phyloP scores from a whole-genome alignment of 2,888 invertebrate genomes.

The Synanthedon myopaeformis region DNA sequence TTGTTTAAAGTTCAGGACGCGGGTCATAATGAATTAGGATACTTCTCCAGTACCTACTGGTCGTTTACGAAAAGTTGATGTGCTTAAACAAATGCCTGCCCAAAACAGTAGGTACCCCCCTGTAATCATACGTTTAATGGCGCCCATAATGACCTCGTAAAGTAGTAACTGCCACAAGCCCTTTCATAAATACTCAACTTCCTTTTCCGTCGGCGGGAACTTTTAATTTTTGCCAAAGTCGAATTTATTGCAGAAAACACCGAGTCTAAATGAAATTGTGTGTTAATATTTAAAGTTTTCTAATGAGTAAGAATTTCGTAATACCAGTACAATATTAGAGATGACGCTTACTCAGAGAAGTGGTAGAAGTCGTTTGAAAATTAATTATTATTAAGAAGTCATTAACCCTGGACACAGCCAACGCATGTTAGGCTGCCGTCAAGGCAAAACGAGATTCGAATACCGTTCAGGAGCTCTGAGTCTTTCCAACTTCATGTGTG shows the following conservation, averaged over 20 bases:
- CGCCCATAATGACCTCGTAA: constrained; percentile 61
- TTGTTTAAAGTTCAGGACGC: constrained; percentile 38
- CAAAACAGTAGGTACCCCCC: constrained; percentile 37
- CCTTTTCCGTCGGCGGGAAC: constrained; percentile 21
- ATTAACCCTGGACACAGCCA: too few species aligned
- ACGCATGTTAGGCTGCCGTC: too few species aligned
- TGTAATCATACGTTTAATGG: constrained; percentile 65
- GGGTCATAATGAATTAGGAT: constrained; percentile 10
- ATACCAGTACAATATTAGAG: too few species aligned
- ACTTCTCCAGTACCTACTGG: constrained; percentile 16
- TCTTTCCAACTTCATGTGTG: too few species aligned
- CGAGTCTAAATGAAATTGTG: neutral
- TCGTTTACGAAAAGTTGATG: constrained; percentile 61
- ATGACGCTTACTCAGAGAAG: too few species aligned
- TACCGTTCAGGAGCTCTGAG: too few species aligned
- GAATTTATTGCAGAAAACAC: neutral
- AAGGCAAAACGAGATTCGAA: too few species aligned
- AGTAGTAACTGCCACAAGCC: constrained; percentile 51
- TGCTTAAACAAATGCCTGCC: constrained; percentile 57
- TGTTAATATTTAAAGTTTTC: neutral
- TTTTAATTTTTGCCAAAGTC: constrained; percentile 12
- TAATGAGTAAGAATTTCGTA: too few species aligned
- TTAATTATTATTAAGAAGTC: too few species aligned
- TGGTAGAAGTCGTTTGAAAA: too few species aligned
- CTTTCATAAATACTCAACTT: constrained; percentile 56